A percentile compares a stretch with the other conserved stretches of the same genome.
These are phyloP conservation scores for Nezara viridula DNA, from an alignment of 2,888 invertebrate genomes.

Conservation along the genomic window DNA sequence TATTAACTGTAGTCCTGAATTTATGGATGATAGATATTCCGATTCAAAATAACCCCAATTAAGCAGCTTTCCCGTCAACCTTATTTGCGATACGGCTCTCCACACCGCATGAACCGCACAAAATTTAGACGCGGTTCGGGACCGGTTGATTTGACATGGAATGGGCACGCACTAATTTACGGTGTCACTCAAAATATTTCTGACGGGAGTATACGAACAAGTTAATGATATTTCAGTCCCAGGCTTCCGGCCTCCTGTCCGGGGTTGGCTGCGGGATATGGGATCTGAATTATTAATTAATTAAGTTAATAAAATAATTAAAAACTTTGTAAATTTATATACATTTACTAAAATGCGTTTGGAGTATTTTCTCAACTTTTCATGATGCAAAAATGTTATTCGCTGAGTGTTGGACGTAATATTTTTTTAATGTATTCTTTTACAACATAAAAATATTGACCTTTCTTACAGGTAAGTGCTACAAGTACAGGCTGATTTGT, in stretches of 20 bases:
- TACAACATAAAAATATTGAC: too few species aligned
- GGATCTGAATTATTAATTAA: not conserved
- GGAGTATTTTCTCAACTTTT: too few species aligned
- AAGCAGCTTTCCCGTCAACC: not conserved
- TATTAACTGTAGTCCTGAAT: not conserved
- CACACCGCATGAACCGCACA: not conserved
- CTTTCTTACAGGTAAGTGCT: too few species aligned
- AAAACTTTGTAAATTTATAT: not conserved
- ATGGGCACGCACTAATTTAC: slow-evolving; percentile 19
- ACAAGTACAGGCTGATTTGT: too few species aligned
- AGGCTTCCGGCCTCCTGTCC: not conserved
- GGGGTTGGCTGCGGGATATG: not conserved
- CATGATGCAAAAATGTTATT: too few species aligned
- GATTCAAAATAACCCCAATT: not conserved
- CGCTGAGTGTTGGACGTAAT: too few species aligned
- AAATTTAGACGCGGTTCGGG: not conserved
- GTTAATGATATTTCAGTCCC: not conserved
- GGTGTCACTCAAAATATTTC: slow-evolving; percentile 6
- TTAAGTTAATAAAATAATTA: not conserved
- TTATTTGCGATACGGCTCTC: not conserved
- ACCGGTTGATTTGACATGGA: not conserved
- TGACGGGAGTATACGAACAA: not conserved
- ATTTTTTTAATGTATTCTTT: too few species aligned
- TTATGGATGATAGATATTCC: not conserved
- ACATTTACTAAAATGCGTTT: too few species aligned